Evolutionary conservation across 2,113 vertebrate genomes (phyloP), one percentile per base, ranked within the genome.

Genomic region (Sapajus apella): DNA sequence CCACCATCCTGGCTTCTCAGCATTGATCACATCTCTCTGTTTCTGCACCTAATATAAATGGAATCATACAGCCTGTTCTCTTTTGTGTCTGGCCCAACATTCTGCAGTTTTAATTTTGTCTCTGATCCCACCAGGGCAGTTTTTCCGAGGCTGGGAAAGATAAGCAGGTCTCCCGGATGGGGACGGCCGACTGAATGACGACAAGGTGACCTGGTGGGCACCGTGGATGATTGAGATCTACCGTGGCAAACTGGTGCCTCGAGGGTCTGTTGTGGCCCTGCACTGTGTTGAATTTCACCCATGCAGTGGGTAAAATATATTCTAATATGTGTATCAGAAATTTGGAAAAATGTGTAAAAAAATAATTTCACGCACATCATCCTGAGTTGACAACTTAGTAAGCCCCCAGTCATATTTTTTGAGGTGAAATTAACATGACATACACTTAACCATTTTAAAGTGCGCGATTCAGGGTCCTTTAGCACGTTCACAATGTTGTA

Each of bases 81-180:
- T 75, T 72, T 58, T 4, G 70, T 87, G 84, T 90, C 81, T 77
- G 93, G 94, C 76, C 96, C 56, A 55, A 50, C 20, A 3, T 55
- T 64, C 94, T 55, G 76, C 2, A 16, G 20, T 11, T 88, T 94
- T 87, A 94, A 90, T 97, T 98, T 95, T 96, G 75, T 94, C 85
- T 85, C 88, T 27, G 56, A 96, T 52, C 37, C 95, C 55, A 58
- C 90, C 90, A 20, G 20, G 58, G 86, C 80, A 13, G 76, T 58
- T 66, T 94, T 58, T 45, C 86, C 0, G 5, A 81, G 91, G 66
- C 77, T 6, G 18, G 77, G 90, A 89, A 56, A 35, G 43, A 52
- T 47, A 8, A 7, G 25, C 40, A 37, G 90, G 92, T 10, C n/a
- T 47, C 1, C 13, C 0, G 66, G 80, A 17, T 10, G 30, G 47